Evolutionary conservation across 2,797 vertebrate species (phyloP), one percentile per base, ranked within the genome.

Genomic region (Eulemur mongoz): DNA sequence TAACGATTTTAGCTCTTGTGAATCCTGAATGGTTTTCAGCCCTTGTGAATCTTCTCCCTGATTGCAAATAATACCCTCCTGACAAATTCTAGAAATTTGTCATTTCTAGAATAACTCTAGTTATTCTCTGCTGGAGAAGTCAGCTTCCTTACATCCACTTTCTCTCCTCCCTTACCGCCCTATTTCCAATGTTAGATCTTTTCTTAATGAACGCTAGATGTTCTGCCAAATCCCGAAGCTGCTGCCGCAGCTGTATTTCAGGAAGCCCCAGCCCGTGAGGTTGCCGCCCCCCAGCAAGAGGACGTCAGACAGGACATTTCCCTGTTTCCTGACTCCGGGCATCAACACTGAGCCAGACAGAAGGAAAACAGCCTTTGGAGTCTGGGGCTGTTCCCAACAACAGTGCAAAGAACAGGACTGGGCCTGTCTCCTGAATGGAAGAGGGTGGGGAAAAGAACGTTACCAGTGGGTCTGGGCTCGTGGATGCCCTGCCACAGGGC

Each of bases 271-370:
- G 50, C 75, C 85, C 84, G 30, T 32, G 72, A 92, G 73, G 45
- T 38, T 40, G 65, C 92, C 4, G 0, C 72, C 14, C 32, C 0
- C 50, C 14, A 7, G 15, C 30, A 57, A 38, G 79, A 88, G 52
- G 50, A 65, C 5, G 1, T 84, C 38, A 80, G 85, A 83, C 59
- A 70, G 72, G 88, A 72, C 85, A 96, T 45, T 83, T 96, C 89
- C 95, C 94, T 6, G 4, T 70, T 95, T 97, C 95, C 93, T 85
- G 94, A 93, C 83, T 94, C 86, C 86, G 78, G 93, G 43, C 89
- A 91, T 52, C 79, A 23, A 2, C 2, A 0, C 52, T 17, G 89
- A 89, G 90, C 75, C 59, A 78, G 25, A 93, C 63, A 85, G 78
- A 95, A 79, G 84, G 59, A 87, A 96, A 95, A 94, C 35, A 67